These are phyloP conservation scores for Apocheima hispidaria DNA, from an alignment of 2,888 invertebrate genomes.

Conservation along the genomic window DNA sequence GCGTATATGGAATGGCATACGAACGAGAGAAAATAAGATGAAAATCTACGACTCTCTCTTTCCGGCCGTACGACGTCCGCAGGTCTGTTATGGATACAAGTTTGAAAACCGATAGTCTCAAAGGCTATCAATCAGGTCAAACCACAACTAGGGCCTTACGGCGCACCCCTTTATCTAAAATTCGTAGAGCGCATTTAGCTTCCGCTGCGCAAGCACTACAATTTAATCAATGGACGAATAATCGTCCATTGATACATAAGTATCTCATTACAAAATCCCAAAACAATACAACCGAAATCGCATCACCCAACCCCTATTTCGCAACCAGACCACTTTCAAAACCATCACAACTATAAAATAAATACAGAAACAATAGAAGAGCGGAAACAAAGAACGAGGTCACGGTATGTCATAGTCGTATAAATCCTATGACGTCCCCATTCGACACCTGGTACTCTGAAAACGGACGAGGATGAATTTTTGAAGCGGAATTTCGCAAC, in stretches of 20 bases:
- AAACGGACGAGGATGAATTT: slow-evolving; percentile 42
- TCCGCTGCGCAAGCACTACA: too few species aligned
- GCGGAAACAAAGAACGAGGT: slow-evolving; percentile 28
- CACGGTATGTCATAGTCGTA: slow-evolving; percentile 27
- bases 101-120: too few species aligned
- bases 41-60: too few species aligned
- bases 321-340: slow-evolving; percentile 3
- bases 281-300: neutral
- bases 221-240: neutral
- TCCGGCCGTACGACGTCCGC: too few species aligned
- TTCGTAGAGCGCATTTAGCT: too few species aligned
- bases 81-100: too few species aligned
- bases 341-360: slow-evolving; percentile 14
- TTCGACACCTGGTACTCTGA: slow-evolving; percentile 42
- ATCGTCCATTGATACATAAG: too few species aligned
- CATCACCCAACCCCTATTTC: slow-evolving; percentile 7
- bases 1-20: too few species aligned
- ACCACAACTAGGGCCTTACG: too few species aligned
- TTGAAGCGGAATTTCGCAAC: slow-evolving; percentile 40
- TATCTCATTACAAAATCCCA: neutral
- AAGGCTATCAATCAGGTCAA: too few species aligned
- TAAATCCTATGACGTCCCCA: slow-evolving; percentile 29
- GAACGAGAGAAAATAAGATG: too few species aligned
- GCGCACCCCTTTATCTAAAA: too few species aligned
- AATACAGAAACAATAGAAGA: slow-evolving; percentile 9